A percentile compares a stretch with the other conserved stretches of the same genome.
Conservation (phyloP, 2,888 invertebrate genomes). For the Microplitis deprimator region DNA sequence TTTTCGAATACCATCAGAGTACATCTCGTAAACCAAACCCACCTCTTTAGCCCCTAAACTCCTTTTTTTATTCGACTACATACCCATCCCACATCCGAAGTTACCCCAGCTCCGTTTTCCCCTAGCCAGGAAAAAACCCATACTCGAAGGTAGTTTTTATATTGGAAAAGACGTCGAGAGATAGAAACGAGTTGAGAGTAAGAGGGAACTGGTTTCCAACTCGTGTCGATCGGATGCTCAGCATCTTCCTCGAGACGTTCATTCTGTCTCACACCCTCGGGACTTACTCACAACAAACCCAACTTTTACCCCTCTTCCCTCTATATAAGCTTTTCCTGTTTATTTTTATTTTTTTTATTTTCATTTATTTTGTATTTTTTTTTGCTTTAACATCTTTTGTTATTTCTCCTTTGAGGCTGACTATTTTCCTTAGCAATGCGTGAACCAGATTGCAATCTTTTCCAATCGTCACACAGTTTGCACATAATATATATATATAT, state of each 20-base stretch:
- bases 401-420: conserved; percentile 45
- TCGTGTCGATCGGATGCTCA: conserved; percentile 45
- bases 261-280: conserved; percentile 39
- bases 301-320: conserved; percentile 19
- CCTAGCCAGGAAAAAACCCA: not conserved
- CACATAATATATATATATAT: conserved; percentile 14
- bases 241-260: conserved; percentile 26
- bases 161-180: conserved; percentile 41
- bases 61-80: too few relatives aligned
- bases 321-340: not conserved
- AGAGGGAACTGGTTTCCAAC: conserved; percentile 45
- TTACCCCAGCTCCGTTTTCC: too few relatives aligned
- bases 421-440: conserved; percentile 40
- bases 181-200: conserved; percentile 7
- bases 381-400: conserved; percentile 31
- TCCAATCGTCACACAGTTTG: conserved; percentile 32
- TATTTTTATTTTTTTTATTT: not conserved
- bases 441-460: conserved; percentile 39
- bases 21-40: not conserved
- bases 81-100: too few relatives aligned
- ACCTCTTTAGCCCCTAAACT: not conserved
- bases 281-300: conserved; percentile 35
- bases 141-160: conserved; percentile 22
- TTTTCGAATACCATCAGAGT: conserved; percentile 15
- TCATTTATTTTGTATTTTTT: conserved; percentile 1